phyloP scores from a whole-genome alignment of 2,888 invertebrate species.

The Protonemura montana region DNA sequence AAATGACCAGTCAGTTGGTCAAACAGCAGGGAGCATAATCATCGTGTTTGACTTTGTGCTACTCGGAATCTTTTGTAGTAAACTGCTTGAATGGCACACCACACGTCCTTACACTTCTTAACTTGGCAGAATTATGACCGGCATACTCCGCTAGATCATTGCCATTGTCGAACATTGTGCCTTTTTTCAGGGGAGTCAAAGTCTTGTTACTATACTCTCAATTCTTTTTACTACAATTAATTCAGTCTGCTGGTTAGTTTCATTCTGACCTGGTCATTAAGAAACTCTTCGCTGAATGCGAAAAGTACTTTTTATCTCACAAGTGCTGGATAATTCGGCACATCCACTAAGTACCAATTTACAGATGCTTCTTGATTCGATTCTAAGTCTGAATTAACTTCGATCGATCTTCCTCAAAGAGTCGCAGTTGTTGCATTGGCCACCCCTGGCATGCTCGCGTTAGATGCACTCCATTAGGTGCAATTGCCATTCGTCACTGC shows the following conservation, averaged over 20 bases:
- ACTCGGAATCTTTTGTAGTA: constrained; percentile 16
- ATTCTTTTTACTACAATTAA: too few relatives aligned
- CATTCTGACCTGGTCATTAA: too few relatives aligned
- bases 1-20: constrained; percentile 32
- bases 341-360: too few relatives aligned
- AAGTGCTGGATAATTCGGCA: not conserved
- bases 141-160: constrained; percentile 43
- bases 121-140: constrained; percentile 47
- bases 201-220: not conserved
- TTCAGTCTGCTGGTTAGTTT: not conserved
- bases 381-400: not conserved
- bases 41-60: constrained; percentile 29
- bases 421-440: not conserved
- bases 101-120: constrained; percentile 20
- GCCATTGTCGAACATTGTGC: constrained; percentile 39
- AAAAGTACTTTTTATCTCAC: not conserved
- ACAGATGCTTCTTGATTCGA: not conserved
- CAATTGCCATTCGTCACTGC: constrained; percentile 36
- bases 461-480: constrained; percentile 34
- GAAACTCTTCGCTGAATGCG: not conserved
- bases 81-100: not conserved
- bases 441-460: constrained; percentile 34
- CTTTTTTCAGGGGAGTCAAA: not conserved
- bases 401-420: not conserved
- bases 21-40: constrained; percentile 31